Evolutionary conservation across 2,113 vertebrate genomes (phyloP).

Genomic region (Poeciliopsis retropinna): DNA sequence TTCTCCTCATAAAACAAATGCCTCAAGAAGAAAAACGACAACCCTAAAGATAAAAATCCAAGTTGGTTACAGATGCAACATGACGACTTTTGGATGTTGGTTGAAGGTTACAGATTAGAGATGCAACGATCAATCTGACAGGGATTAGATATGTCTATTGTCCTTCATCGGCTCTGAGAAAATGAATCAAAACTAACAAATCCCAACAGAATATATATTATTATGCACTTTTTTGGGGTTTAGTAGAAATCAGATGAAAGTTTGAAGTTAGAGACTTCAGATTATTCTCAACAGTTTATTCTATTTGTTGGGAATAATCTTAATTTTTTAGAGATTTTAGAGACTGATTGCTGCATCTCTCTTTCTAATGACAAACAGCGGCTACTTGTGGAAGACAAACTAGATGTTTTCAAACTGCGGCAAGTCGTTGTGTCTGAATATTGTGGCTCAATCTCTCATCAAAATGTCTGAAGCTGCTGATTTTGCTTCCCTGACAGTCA

Average conservation of each 20-base stretch:
- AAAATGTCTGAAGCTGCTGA: constrained; percentile 6
- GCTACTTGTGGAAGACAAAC: background rate
- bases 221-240: background rate
- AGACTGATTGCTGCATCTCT: background rate
- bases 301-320: too few species aligned
- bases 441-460: background rate
- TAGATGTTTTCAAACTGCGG: background rate
- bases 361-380: too few species aligned
- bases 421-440: background rate
- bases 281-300: too few species aligned
- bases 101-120: too few species aligned
- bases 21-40: constrained; percentile 40
- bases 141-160: background rate
- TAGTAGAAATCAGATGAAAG: background rate
- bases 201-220: background rate
- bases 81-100: constrained; percentile 1
- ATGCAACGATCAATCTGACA: background rate
- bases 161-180: background rate
- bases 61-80: constrained; percentile 13
- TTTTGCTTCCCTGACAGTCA: background rate
- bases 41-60: background rate
- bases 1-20: constrained; percentile 10
- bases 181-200: background rate
- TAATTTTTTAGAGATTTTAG: background rate
- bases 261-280: background rate